Evolutionary conservation across 2,113 vertebrate genomes (phyloP).

Genomic region (Gobio gobio): DNA sequence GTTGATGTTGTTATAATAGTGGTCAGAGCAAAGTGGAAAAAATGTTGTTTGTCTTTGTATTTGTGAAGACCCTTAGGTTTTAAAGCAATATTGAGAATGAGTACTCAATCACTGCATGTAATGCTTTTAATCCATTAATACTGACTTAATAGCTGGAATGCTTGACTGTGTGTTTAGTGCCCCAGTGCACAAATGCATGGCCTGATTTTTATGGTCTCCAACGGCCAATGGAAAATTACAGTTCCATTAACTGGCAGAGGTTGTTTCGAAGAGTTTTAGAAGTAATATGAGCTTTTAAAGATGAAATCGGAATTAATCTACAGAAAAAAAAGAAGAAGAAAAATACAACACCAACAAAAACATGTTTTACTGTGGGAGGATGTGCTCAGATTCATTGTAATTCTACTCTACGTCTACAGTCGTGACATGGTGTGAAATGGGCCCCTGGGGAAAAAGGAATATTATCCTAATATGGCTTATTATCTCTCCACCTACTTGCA

Average conservation of each 20-base stretch:
- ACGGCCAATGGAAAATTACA: slow-evolving; percentile 54
- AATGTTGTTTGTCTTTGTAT: slow-evolving; percentile 5
- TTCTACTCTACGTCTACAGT: neutral
- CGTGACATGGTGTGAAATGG: slow-evolving; percentile 31
- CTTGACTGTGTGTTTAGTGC: slow-evolving; percentile 47
- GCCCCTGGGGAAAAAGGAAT: slow-evolving; percentile 29
- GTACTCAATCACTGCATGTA: slow-evolving; percentile 22
- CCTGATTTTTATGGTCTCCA: slow-evolving; percentile 49
- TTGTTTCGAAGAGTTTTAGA: slow-evolving; percentile 1
- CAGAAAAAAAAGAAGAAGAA: neutral
- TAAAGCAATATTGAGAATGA: slow-evolving; percentile 22
- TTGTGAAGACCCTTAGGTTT: neutral
- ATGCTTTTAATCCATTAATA: slow-evolving; percentile 54
- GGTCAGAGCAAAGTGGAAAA: neutral
- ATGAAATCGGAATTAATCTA: neutral
- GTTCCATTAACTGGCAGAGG: slow-evolving; percentile 17
- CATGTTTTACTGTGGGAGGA: neutral
- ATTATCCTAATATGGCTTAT: slow-evolving; percentile 34
- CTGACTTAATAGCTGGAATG: slow-evolving; percentile 42
- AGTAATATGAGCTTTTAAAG: slow-evolving; percentile 10
- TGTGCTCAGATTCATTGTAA: neutral
- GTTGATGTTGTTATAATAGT: slow-evolving; percentile 1
- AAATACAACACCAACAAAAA: neutral
- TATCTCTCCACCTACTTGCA: slow-evolving; percentile 37
- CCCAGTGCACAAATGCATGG: slow-evolving; percentile 46